Evolutionary conservation across 1,140 invertebrate genomes (phyloP).

Genomic region (Panagrolaimus sp.): DNA sequence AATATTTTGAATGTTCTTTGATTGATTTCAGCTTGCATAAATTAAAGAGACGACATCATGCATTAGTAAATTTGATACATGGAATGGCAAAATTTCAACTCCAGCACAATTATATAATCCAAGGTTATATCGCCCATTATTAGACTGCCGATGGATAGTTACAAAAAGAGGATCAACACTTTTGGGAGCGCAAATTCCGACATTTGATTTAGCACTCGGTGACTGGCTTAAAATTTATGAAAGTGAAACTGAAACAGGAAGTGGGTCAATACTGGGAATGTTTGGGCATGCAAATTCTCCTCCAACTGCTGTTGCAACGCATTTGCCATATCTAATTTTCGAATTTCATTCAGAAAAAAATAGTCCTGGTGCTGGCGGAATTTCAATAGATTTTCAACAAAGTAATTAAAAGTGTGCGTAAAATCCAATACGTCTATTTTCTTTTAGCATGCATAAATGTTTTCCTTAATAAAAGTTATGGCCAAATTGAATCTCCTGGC

Average conservation of each 20-base stretch:
- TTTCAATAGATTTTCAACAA: slow-evolving; percentile 23
- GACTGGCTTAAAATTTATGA: slow-evolving; percentile 26
- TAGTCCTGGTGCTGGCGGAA: slow-evolving; percentile 20
- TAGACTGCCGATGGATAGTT: slow-evolving; percentile 22
- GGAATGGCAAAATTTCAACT: slow-evolving; percentile 28
- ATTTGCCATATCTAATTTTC: slow-evolving; percentile 18
- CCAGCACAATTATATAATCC: slow-evolving; percentile 14
- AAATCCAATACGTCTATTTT: slow-evolving; percentile 14
- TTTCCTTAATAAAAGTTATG: slow-evolving; percentile 12
- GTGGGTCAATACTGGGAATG: slow-evolving; percentile 12
- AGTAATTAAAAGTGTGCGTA: slow-evolving; percentile 15
- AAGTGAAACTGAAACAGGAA: background rate
- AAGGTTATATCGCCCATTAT: slow-evolving; percentile 13
- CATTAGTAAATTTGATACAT: slow-evolving; percentile 23
- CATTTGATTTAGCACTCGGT: slow-evolving; percentile 14
- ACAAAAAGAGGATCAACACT: slow-evolving; percentile 17
- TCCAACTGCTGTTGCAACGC: slow-evolving; percentile 19
- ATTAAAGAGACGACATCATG: slow-evolving; percentile 22
- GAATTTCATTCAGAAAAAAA: slow-evolving; percentile 4
- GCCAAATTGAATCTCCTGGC: slow-evolving; percentile 21
- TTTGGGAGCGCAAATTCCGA: slow-evolving; percentile 15
- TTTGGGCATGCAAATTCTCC: slow-evolving; percentile 13
- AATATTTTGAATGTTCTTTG: too few species aligned
- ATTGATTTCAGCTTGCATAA: too few species aligned
- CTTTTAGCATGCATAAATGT: slow-evolving; percentile 20